Base-by-base conservation (phyloP, 2,888 invertebrate species). In the Palloptera scutellata region DNA sequence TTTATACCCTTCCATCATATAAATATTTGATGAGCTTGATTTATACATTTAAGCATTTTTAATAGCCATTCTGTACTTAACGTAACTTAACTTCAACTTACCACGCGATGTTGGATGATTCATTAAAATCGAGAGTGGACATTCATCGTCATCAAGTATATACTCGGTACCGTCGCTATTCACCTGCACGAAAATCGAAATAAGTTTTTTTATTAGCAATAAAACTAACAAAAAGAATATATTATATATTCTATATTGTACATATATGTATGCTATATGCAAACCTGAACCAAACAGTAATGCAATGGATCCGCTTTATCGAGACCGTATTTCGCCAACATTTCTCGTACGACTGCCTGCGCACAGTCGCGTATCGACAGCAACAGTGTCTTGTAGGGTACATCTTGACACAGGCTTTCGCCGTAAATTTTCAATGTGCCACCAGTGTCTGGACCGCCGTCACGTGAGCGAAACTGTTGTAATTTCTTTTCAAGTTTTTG, bases 381-480 rank as follows among this genome's bases (percentile, higher is more conserved):
- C 76, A 99, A 88, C 64, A 99, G 87, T 9, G 98, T 98, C 87
- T 99, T 98, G 87, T 99, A 99, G 61, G 99, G 98, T 81, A 98
- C 97, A 86, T 97, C 97, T 77, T 95, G 93, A 80, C 96, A 95
- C 53, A 99, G 88, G 15, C 97, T 95, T 82, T 97, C 96, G 53
- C 99, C 99, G 86, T 98, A 99, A 77, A 99, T 97, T 84, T 95
- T 94, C 55, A 96, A 86, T 3, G 95, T 95, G 62, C 95, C 95
- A 88, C 91, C 91, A 53, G 96, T 96, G 83, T 97, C 97, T 8
- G 96, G 96, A 1, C 96, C 96, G 55, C 97, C 97, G 80, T 97
- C 97, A 84, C 95, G 93, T 65, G 95, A 95, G 70, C 96, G 90
- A 86, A 97, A 97, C 86, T 97, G 96, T 82, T 98, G 96, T 79